phyloP scores from a whole-genome alignment of 2,113 vertebrate species.

The Ariopsis seemanni region DNA sequence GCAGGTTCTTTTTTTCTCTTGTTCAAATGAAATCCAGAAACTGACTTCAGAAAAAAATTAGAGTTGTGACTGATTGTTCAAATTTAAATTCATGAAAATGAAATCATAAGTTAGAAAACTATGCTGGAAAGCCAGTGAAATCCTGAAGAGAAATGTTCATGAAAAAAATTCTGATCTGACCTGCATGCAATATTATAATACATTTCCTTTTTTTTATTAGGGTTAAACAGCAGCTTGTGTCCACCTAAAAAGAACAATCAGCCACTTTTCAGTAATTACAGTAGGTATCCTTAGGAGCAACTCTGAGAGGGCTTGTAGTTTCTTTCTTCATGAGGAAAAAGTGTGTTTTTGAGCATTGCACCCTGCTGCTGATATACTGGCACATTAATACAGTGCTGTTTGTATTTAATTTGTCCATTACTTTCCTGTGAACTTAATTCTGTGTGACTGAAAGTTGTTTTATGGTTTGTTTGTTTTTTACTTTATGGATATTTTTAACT shows the following conservation, averaged over 20 bases:
- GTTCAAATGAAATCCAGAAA: not conserved
- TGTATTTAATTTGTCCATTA: not conserved
- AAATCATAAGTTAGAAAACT: not conserved
- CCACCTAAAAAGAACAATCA: not conserved
- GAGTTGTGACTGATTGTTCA: not conserved
- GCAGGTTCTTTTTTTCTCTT: not conserved
- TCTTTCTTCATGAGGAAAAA: too few species aligned
- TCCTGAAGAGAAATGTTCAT: not conserved
- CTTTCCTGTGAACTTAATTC: not conserved
- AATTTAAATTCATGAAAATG: not conserved
- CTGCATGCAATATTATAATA: not conserved
- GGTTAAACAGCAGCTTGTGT: not conserved
- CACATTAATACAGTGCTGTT: not conserved
- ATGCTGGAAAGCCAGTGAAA: not conserved
- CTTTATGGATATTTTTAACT: not conserved
- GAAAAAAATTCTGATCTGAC: not conserved
- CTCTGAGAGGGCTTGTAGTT: not conserved
- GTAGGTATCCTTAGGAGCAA: not conserved
- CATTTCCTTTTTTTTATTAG: not conserved
- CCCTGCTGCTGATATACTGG: not conserved
- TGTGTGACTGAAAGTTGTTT: not conserved
- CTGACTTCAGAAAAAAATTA: not conserved
- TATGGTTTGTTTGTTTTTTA: not conserved
- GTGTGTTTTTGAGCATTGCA: not conserved
- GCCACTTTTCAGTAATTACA: not conserved